Base-by-base conservation (phyloP, 1,140 invertebrate species). In the Chrysopa pallens region DNA sequence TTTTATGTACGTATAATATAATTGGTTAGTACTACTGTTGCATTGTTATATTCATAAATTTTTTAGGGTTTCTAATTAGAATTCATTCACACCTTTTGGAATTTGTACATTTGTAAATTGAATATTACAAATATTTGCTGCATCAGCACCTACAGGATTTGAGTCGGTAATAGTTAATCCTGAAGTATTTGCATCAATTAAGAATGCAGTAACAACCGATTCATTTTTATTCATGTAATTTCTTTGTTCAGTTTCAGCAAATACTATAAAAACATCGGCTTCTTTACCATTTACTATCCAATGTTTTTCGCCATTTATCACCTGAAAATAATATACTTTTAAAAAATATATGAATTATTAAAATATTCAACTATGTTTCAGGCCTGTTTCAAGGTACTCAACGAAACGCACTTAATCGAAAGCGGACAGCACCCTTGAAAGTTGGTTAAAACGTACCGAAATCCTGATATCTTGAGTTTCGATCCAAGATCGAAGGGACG, bases 71-170 rank as follows among this genome's bases (percentile, higher is more conserved):
- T 13, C 12, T 7, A 7, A 7, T 31, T 31, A 31, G 6, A 7
- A 7, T 14, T 42, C 37, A 31, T 42, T 28, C 36, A 33, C 51
- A 51, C 60, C 52, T 23, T 38, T 49, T 1, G 63, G 57, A n/a
- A 76, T 42, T n/a, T 50, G 29, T 1, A 61, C 59, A 45, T 70
- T 50, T 1, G 66, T 49, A 44, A 77, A 73, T 15, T 42, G 52
- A 1, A 77, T 51, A 7, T 57, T 54, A 37, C 45, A 59, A 28
- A 52, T 33, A 15, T 42, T 52, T 42, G 42, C 52, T 42, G 61
- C 62, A 64, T 55, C 72, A 40, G 82, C 80, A 0, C 85, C 87
- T 54, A 86, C 70, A 36, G 82, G 84, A 41, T 78, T 72, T 47
- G 80, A 74, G n/a, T 72, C 66, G 8, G 74, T 74, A 51, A 70